A percentile compares a stretch with the other conserved stretches of the same genome.
phyloP scores from a whole-genome alignment of 2,113 vertebrate species.

The Forbesichthys papilliferus region DNA sequence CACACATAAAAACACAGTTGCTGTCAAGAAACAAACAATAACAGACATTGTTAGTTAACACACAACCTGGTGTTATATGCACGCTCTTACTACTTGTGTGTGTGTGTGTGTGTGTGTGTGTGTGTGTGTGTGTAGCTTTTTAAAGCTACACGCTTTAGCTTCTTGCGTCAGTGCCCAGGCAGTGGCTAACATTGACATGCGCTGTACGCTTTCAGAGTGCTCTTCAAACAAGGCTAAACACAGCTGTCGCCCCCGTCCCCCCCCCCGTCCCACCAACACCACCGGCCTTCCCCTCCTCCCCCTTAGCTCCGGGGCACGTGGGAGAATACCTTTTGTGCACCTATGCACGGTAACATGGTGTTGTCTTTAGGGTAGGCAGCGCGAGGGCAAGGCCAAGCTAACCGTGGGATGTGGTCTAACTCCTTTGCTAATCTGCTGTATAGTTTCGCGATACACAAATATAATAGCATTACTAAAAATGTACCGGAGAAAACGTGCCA shows the following conservation, averaged over 20 bases:
- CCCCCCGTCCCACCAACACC: background rate
- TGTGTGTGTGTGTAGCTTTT: background rate
- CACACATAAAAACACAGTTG: too few species aligned
- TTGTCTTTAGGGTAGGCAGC: constrained; percentile 41
- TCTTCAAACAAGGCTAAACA: constrained; percentile 54
- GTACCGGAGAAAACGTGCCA: constrained; percentile 72
- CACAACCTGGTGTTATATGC: background rate
- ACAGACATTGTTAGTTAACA: too few species aligned
- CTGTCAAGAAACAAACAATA: too few species aligned
- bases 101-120: background rate
- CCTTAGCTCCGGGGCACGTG: constrained; percentile 37
- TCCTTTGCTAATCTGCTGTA: constrained; percentile 52
- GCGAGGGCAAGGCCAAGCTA: constrained; percentile 12
- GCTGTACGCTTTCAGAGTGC: constrained; percentile 52
- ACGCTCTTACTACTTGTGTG: constrained; percentile 1
- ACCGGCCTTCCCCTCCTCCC: constrained; percentile 13
- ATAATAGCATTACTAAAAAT: constrained; percentile 72
- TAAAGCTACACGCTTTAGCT: constrained; percentile 50
- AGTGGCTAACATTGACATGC: constrained; percentile 57
- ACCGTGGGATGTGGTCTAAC: constrained; percentile 48
- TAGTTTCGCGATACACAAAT: constrained; percentile 67
- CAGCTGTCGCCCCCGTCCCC: constrained; percentile 39
- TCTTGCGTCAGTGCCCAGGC: constrained; percentile 54
- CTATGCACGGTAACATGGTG: constrained; percentile 58
- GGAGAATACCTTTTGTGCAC: constrained; percentile 52